These are phyloP conservation scores for Trichomalopsis sarcophagae DNA, from an alignment of 1,140 invertebrate genomes.

Conservation along the genomic window DNA sequence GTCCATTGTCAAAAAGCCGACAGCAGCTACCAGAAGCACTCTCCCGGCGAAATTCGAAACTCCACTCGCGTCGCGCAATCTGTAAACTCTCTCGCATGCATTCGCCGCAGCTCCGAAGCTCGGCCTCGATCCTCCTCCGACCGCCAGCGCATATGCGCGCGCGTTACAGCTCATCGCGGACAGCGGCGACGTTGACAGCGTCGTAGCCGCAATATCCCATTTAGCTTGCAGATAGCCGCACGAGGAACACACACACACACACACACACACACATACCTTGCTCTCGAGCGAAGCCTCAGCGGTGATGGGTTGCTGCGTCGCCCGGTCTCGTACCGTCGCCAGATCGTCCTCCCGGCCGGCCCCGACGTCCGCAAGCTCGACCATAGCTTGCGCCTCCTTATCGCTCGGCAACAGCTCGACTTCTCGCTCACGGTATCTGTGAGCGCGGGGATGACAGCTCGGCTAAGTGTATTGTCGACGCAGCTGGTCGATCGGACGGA, in stretches of 20 bases:
- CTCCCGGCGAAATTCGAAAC: background rate
- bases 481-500: background rate
- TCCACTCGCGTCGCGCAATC: background rate
- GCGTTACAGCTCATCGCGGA: background rate
- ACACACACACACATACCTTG: background rate
- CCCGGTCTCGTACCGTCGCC: background rate
- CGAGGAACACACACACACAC: background rate
- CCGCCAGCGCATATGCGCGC: background rate
- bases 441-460: background rate
- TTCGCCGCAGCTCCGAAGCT: background rate
- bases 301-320: background rate
- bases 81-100: background rate
- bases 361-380: background rate
- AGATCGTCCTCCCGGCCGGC: background rate
- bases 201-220: background rate
- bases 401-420: background rate
- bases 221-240: background rate
- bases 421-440: background rate
- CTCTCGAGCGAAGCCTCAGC: background rate
- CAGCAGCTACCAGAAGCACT: background rate
- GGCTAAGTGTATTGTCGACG: background rate
- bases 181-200: background rate
- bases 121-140: no score
- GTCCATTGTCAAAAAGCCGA: background rate
- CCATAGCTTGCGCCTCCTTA: background rate